Base-by-base conservation (phyloP, 2,113 vertebrate genomes). In the Garra rufa region DNA sequence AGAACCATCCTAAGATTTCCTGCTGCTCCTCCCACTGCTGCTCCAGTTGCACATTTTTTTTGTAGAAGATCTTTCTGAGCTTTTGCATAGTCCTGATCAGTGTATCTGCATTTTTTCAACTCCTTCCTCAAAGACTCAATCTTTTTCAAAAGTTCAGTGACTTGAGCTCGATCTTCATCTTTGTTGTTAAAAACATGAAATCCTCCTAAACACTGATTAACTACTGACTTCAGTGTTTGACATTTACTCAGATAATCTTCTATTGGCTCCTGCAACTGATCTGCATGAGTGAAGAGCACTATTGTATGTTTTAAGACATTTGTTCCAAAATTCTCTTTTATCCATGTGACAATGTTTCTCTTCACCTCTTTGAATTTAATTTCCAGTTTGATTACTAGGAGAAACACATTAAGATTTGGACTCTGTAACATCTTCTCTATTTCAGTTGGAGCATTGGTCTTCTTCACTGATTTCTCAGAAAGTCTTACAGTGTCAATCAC, bases 401-500 rank as follows among this genome's bases (percentile, higher is more conserved):
- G 69, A 48, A 28, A 83, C 63, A 21, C 71, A 48, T 73, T 30
- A 5, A 41, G 4, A 13, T 19, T 2, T 6, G 19, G n/a, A n/a
- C n/a, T n/a, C n/a, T n/a, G n/a, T n/a, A 83, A 9, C 19, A 83
- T 52, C 28, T 24, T n/a, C 19, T 4, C 21, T 0, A 92, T 87
- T 87, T 90, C 83, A 4, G 0, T 69, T 4, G 86, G 73, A 2
- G 14, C 44, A 1, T 81, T 19, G 0, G 0, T 6, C 2, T 7
- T 26, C 2, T 46, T 10, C 1, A 24, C 1, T 1, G 85, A 24
- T 0, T 85, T 85, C 83, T 90, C 80, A 11, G 86, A 90, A 15
- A 92, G 34, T 1, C 87, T 90, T 7, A 89, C 88, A 0, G 87
- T 93, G 11, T 93, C 90, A 5, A 91, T 73, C 90, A 92, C 43